Percentiles rank a stretch among this genome's conserved stretches.
Evolutionary conservation across 2,888 invertebrate species (phyloP).

Genomic region (Latrodectus elegans): DNA sequence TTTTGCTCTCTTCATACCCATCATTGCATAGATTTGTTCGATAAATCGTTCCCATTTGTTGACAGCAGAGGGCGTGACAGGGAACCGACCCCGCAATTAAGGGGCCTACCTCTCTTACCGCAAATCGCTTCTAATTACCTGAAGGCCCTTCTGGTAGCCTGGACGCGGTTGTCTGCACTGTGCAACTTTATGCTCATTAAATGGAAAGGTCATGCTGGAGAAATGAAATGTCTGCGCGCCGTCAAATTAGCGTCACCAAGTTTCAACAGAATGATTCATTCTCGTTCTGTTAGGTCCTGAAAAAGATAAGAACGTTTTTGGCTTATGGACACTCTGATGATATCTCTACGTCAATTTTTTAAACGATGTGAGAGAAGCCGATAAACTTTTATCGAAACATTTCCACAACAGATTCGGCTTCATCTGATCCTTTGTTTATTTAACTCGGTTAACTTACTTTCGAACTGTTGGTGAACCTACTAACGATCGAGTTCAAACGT

Average conservation of each 20-base stretch:
- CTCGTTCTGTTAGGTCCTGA: neutral
- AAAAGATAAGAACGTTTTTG: slow-evolving; percentile 44
- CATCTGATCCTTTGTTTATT: slow-evolving; percentile 44
- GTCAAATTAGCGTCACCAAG: slow-evolving; percentile 65
- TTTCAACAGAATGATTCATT: slow-evolving; percentile 57
- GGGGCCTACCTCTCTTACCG: slow-evolving; percentile 50
- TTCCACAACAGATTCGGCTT: slow-evolving; percentile 9
- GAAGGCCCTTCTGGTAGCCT: slow-evolving; percentile 37
- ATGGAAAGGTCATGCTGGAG: slow-evolving; percentile 49
- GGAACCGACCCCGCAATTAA: slow-evolving; percentile 49
- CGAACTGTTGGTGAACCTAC: slow-evolving; percentile 3
- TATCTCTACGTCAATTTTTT: slow-evolving; percentile 22
- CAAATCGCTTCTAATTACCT: slow-evolving; percentile 65
- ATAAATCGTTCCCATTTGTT: slow-evolving; percentile 57
- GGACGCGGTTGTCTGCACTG: slow-evolving; percentile 17
- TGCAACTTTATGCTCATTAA: slow-evolving; percentile 51
- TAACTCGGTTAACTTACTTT: slow-evolving; percentile 51
- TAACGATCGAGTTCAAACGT: slow-evolving; percentile 7
- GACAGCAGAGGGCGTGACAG: slow-evolving; percentile 52
- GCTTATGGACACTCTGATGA: slow-evolving; percentile 36
- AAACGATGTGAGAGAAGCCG: slow-evolving; percentile 18
- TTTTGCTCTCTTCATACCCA: slow-evolving; percentile 16
- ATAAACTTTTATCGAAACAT: slow-evolving; percentile 55
- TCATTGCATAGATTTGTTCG: slow-evolving; percentile 37
- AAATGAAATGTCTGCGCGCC: slow-evolving; percentile 51